Conservation (phyloP, 2,113 vertebrate species). For the Arvicanthis niloticus region DNA sequence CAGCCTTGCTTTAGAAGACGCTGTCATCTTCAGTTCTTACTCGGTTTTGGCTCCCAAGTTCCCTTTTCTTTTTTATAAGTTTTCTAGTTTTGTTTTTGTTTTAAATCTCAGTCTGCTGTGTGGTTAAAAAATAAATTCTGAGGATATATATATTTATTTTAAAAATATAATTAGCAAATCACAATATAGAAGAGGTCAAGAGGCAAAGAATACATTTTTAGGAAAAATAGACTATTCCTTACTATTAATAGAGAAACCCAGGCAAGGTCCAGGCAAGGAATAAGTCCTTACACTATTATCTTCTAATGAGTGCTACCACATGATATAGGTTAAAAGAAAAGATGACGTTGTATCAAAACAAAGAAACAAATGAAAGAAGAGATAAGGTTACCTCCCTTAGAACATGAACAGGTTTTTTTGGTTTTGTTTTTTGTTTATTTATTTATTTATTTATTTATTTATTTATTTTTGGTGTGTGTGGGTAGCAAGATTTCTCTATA, state of each 20-base stretch:
- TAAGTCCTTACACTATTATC: neutral
- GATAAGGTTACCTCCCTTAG: neutral
- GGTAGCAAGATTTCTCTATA: neutral
- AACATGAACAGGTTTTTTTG: constrained; percentile 3
- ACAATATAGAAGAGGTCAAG: neutral
- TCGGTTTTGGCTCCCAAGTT: neutral
- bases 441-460: no score
- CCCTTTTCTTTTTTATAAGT: neutral
- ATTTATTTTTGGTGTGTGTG: no score
- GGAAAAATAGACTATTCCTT: neutral
- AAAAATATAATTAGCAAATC: neutral
- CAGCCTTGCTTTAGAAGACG: neutral
- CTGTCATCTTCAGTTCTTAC: neutral
- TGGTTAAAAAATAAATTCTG: constrained; percentile 10
- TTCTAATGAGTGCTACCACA: neutral
- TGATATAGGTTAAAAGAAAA: neutral
- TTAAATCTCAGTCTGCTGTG: neutral
- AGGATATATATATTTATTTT: neutral
- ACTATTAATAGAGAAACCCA: constrained; percentile 18
- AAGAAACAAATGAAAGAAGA: neutral
- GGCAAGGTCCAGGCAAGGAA: neutral
- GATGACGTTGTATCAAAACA: neutral
- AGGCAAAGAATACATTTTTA: neutral
- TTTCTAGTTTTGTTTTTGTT: neutral
- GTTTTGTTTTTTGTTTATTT: neutral